Evolutionary conservation across 2,888 invertebrate genomes (phyloP).

Genomic region (Lydus trimaculatus): DNA sequence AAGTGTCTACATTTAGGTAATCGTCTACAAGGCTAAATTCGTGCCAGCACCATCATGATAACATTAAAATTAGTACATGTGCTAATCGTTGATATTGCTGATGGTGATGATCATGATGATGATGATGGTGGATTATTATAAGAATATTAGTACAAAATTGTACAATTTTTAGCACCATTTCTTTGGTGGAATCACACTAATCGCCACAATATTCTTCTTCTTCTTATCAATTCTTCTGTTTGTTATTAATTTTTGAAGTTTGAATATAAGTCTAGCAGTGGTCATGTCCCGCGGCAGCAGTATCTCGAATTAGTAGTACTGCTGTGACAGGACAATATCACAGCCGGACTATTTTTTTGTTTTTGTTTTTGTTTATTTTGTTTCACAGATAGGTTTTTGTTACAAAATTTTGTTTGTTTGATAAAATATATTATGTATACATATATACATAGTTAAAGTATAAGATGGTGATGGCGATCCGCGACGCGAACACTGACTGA

Average conservation of each 20-base stretch:
- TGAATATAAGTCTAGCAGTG: slow-evolving; percentile 23
- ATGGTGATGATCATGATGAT: slow-evolving; percentile 1
- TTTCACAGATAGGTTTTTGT: neutral
- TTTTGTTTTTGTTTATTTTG: too few relatives aligned
- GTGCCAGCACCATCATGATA: slow-evolving; percentile 26
- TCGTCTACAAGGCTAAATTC: slow-evolving; percentile 12
- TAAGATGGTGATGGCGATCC: slow-evolving; percentile 53
- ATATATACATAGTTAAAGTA: slow-evolving; percentile 31
- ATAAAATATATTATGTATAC: neutral
- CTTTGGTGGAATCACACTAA: neutral
- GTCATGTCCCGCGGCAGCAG: slow-evolving; percentile 94
- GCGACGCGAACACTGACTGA: slow-evolving; percentile 66
- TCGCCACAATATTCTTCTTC: slow-evolving; percentile 11
- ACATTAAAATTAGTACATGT: slow-evolving; percentile 11
- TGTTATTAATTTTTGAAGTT: neutral
- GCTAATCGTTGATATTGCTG: slow-evolving; percentile 6
- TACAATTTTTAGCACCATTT: neutral
- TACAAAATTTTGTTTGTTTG: neutral
- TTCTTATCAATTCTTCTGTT: slow-evolving; percentile 4
- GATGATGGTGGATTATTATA: neutral
- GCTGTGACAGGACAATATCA: slow-evolving; percentile 99
- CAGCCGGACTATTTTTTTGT: slow-evolving; percentile 62
- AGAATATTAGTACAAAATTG: neutral
- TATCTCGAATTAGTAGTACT: slow-evolving; percentile 86
- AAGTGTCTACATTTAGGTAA: slow-evolving; percentile 23